Evolutionary conservation across 1,140 invertebrate species (phyloP), one percentile per base, ranked within the genome.

Genomic region (Anagrus nilaparvatae): DNA sequence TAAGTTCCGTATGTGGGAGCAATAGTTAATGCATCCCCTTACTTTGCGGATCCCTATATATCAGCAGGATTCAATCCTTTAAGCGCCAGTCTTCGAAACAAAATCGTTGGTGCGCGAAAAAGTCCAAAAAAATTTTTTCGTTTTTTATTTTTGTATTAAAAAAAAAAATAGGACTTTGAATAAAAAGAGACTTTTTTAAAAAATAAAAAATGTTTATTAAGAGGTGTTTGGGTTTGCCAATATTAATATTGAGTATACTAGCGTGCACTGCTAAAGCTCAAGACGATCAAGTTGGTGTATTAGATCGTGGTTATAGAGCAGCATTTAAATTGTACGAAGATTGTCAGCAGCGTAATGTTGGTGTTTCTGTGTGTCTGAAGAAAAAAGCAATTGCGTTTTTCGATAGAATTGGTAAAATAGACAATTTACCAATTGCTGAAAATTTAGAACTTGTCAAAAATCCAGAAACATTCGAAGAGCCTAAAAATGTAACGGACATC

Each of bases 371-470:
- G 12, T 86, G 83, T 56, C 60, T 86, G n/a, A 84, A 85, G 65
- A 84, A 81, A 58, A 85, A 84, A 54, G 82, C 82, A 0, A 78
- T 85, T 40, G 67, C 79, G 1, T 84, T 84, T 52, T 77, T 86
- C 40, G 82, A 84, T 44, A 69, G 82, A 29, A 67, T 82, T 6
- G 72, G 77, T 1, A 72, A 76, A 37, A 78, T 83, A 58, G 79
- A 82, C 21, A 73, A 70, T 9, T 69, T 86, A 16, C 70, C 73
- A 1, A 58, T 86, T 9, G 64, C 76, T 3, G 79, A 82, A 32
- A 78, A 77, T 47, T 65, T 84, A 10, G 73, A 82, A 30, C 72
- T 77, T 35, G 54, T 74, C n/a, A 65, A 72, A 13, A 56, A 52
- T 4, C 39, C 47, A 7, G 37, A 17, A 27, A 30, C 32, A 16